These are phyloP conservation scores for Willisornis vidua DNA, from an alignment of 2,113 vertebrate species.

Conservation along the genomic window DNA sequence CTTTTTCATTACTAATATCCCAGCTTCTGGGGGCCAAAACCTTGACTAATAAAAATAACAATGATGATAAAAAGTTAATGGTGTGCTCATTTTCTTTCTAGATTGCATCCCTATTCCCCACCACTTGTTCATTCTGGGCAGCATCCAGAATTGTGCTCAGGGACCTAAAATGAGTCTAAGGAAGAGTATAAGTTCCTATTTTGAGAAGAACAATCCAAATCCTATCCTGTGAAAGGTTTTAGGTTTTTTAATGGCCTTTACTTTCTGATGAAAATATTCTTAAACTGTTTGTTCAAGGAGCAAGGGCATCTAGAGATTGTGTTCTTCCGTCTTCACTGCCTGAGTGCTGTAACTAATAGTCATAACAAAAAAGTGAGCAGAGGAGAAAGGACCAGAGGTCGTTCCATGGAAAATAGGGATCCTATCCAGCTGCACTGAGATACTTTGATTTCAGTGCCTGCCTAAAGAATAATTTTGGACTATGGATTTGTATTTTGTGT, in stretches of 20 bases:
- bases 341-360: not conserved
- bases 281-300: not conserved
- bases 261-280: not conserved
- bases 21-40: not conserved
- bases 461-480: not conserved
- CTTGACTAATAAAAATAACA: conserved; percentile 41
- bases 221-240: not conserved
- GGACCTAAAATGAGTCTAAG: not conserved
- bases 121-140: not conserved
- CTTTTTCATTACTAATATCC: not conserved
- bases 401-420: not conserved
- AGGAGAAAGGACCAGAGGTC: not conserved
- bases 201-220: not conserved
- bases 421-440: not conserved
- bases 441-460: not conserved
- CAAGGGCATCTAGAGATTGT: not conserved
- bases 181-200: not conserved
- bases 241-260: not conserved
- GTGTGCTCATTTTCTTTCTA: not conserved
- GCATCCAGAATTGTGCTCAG: not conserved
- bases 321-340: not conserved
- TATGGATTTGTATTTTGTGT: not conserved
- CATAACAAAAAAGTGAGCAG: not conserved
- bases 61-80: conserved; percentile 2
- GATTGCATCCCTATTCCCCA: not conserved